phyloP scores from a whole-genome alignment of 2,888 invertebrate genomes.

The Strigamia maritima region DNA sequence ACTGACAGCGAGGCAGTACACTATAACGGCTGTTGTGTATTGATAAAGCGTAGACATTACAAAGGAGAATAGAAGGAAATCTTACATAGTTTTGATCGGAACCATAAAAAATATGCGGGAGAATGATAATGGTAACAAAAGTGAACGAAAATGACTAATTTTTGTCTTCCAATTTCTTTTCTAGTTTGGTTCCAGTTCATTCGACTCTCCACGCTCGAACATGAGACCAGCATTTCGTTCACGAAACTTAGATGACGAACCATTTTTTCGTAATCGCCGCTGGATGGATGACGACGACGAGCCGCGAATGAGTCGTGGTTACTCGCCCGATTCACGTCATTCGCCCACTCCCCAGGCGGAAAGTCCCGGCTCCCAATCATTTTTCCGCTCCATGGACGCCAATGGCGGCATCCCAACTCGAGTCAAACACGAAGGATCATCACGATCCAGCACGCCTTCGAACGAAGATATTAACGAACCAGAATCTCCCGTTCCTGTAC shows the following conservation, averaged over 20 bases:
- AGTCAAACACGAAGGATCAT: constrained; percentile 38
- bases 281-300: constrained; percentile 35
- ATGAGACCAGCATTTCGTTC: constrained; percentile 23
- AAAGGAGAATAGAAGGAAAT: too few species aligned
- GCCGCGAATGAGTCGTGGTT: not conserved
- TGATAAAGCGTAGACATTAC: too few species aligned
- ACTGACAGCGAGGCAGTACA: too few species aligned
- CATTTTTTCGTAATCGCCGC: constrained; percentile 9
- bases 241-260: not conserved
- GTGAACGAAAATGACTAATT: not conserved
- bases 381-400: constrained; percentile 37
- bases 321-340: not conserved
- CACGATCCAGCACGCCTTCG: constrained; percentile 41
- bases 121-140: too few species aligned
- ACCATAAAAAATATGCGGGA: too few species aligned
- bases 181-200: not conserved
- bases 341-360: constrained; percentile 10
- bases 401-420: constrained; percentile 34
- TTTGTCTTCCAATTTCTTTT: not conserved
- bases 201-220: constrained; percentile 26
- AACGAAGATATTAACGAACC: constrained; percentile 1
- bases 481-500: not conserved
- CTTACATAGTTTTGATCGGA: too few species aligned
- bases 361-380: constrained; percentile 11
- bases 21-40: too few species aligned